These are phyloP conservation scores for Leucozona laternaria DNA, from an alignment of 2,888 invertebrate genomes.

Conservation along the genomic window DNA sequence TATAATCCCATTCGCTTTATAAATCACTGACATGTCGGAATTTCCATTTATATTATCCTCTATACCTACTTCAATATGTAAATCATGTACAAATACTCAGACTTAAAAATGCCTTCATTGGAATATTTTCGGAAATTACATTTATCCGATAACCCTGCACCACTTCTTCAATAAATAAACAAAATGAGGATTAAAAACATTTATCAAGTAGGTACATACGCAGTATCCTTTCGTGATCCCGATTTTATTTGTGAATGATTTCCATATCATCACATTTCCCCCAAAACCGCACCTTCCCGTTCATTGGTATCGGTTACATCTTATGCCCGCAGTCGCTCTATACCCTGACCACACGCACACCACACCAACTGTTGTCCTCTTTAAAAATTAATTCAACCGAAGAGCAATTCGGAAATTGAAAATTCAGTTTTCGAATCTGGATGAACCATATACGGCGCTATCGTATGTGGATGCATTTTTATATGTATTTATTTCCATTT, in stretches of 20 bases:
- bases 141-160: neutral
- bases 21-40: conserved; percentile 16
- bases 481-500: conserved; percentile 13
- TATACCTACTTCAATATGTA: neutral
- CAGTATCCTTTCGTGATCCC: neutral
- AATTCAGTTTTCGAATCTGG: conserved; percentile 20
- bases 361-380: neutral
- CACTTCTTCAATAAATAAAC: conserved; percentile 21
- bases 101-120: conserved; percentile 3
- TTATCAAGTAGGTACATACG: neutral
- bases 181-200: conserved; percentile 9
- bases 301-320: neutral
- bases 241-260: conserved; percentile 15
- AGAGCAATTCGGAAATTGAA: conserved; percentile 28
- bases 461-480: neutral
- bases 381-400: conserved; percentile 22
- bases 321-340: neutral
- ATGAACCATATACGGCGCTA: neutral
- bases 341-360: neutral
- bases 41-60: neutral
- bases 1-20: neutral
- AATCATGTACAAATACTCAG: conserved; percentile 17
- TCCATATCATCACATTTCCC: neutral
- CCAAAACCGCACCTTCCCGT: neutral
- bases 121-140: conserved; percentile 20